Evolutionary conservation across 2,888 invertebrate species (phyloP), one percentile per base, ranked within the genome.

Genomic region (Calameuta filiformis): DNA sequence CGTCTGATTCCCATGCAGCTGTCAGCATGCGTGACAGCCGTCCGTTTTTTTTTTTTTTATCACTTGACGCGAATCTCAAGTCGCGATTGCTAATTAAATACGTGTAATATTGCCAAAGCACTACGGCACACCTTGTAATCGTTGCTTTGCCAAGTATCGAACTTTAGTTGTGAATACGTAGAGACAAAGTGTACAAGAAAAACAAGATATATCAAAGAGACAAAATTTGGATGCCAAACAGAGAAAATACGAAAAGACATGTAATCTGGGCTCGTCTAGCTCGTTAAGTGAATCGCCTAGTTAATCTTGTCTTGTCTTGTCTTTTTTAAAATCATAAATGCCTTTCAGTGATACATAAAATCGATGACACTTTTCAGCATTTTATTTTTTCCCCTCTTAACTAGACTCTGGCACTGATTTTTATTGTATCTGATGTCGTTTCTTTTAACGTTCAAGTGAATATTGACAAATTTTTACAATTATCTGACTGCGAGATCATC

Each of bases 1-100:
- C 73, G 79, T 89, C 86, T 88, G 88, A 89, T 87, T 87, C 87
- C 88, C 88, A 89, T 89, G 89, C 89, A 89, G 87, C 88, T 89
- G 89, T 89, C 88, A 88, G 88, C 86, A 80, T 85, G 82, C 77
- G 87, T 87, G 88, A 89, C 88, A 89, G 89, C 86, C 86, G 84
- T 81, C 77, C 71, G 34, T 71, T 71, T 71, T 12, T 11, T 33
- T 35, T 35, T 35, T 35, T 35, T 1, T 69, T 30, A n/a, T 30
- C 12, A 34, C 33, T 71, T 33, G 34, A 34, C 31, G 71, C 71
- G 23, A 71, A 34, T 12, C 33, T 2, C 33, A 71, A 12, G 33
- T 31, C 71, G 71, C 31, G 71, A 71, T 56, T 76, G 68, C 76
- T 78, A 56, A 56, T 56, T 23, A 9, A 0, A 56, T 3, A 56